Evolutionary conservation across 2,113 vertebrate species (phyloP), one percentile per base, ranked within the genome.

Genomic region (Nibea albiflora): DNA sequence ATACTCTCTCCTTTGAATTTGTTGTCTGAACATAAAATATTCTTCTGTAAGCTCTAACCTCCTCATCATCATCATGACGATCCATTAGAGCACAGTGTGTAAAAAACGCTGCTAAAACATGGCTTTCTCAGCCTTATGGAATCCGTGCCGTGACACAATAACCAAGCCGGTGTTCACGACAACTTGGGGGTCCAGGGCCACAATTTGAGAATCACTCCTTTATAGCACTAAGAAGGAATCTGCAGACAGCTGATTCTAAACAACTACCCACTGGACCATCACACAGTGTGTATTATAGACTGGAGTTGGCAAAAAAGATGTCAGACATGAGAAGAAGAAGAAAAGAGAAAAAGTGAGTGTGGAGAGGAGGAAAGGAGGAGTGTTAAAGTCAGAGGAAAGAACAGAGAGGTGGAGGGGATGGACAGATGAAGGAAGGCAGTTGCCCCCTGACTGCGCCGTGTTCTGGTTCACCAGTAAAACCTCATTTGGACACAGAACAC

Each of bases 401-500:
- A n/a, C 5, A 54, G 5, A 61, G 1, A 9, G n/a, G 19, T n/a
- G 10, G 50, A 26, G 17, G 12, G 22, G 1, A n/a, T 22, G 54
- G 35, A 24, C 4, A 10, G n/a, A 46, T 17, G 14, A 46, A 56
- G 19, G 3, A 22, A 49, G 7, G 16, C n/a, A 52, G 63, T n/a
- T 17, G 53, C 26, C 24, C 22, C 7, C 35, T 73, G 47, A 8
- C 57, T 60, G 58, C 4, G 17, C 19, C 44, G 16, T 58, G 68
- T 66, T 22, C 65, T 31, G 39, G 44, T 73, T 53, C 26, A 66
- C 24, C 65, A 56, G 35, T 54, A 22, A 60, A 74, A 70, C 52
- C 70, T 49, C 11, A 61, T 54, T 65, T 61, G 58, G 64, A 65
- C 35, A 2, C 31, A 78, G 52, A 82, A 76, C 70, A 75, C 60